Conservation (phyloP, 2,888 invertebrate genomes). For the Xanthorhoe designata region DNA sequence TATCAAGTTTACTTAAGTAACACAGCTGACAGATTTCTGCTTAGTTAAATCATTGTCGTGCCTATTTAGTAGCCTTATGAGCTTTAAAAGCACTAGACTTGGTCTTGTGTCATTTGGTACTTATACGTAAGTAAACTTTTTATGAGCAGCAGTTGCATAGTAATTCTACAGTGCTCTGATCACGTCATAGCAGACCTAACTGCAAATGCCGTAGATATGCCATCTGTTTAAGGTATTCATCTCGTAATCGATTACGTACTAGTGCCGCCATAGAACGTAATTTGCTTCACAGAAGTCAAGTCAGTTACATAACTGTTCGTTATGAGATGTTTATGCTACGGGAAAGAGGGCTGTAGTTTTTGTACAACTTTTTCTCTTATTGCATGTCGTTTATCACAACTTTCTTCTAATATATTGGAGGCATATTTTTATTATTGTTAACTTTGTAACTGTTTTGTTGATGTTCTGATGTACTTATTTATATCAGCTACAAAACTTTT, state of each 20-base stretch:
- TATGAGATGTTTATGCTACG: conserved; percentile 44
- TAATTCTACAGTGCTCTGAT: background rate
- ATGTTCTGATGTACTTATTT: background rate
- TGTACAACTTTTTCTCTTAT: conserved; percentile 10
- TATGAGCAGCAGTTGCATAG: background rate
- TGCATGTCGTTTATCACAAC: conserved; percentile 5
- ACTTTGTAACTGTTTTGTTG: background rate
- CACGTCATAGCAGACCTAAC: background rate
- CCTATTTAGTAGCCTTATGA: too few species aligned
- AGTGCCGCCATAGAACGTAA: conserved; percentile 40
- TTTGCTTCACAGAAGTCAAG: conserved; percentile 41
- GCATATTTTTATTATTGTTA: background rate
- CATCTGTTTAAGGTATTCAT: conserved; percentile 43
- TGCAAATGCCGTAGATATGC: background rate
- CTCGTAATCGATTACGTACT: conserved; percentile 46
- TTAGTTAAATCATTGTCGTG: background rate
- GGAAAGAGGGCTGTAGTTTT: conserved; percentile 36
- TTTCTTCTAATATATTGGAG: conserved; percentile 3
- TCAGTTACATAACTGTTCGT: conserved; percentile 50
- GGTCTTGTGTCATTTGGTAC: background rate
- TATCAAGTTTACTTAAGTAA: too few species aligned
- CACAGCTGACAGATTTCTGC: background rate
- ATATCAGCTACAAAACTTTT: background rate
- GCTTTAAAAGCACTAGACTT: background rate
- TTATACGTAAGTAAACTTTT: background rate